Conservation (phyloP, 2,113 vertebrate genomes). For the Austrofundulus limnaeus region DNA sequence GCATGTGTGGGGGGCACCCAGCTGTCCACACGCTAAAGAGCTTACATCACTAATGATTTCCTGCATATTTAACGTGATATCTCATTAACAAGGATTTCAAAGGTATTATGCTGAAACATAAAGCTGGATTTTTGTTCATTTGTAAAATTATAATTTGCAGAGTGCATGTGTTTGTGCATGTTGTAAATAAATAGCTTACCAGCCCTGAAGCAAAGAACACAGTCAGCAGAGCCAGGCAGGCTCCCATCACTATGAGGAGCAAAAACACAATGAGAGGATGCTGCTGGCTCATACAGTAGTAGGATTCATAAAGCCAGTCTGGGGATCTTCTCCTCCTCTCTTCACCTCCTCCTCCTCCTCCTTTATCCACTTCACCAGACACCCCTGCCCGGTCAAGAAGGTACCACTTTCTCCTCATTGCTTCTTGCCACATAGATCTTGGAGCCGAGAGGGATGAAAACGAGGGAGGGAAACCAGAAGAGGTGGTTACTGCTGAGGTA, state of each 20-base stretch:
- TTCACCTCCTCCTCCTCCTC: slow-evolving; percentile 71
- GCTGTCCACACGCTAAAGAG: neutral
- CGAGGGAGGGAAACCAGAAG: slow-evolving; percentile 38
- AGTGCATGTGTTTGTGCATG: slow-evolving; percentile 3
- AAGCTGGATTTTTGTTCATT: neutral
- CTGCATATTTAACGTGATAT: neutral
- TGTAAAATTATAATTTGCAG: neutral
- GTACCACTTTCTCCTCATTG: slow-evolving; percentile 85
- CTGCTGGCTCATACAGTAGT: slow-evolving; percentile 99
- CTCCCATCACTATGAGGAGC: slow-evolving; percentile 96
- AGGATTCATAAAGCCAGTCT: slow-evolving; percentile 98
- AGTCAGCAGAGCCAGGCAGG: slow-evolving; percentile 92
- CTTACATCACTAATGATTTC: neutral
- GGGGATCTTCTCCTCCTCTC: slow-evolving; percentile 80
- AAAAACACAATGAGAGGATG: slow-evolving; percentile 96
- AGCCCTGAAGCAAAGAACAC: slow-evolving; percentile 96
- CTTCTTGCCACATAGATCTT: slow-evolving; percentile 85
- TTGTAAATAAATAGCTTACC: slow-evolving; percentile 82
- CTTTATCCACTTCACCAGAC: slow-evolving; percentile 55
- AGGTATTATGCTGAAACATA: neutral
- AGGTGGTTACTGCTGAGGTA: slow-evolving; percentile 49
- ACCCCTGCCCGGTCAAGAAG: slow-evolving; percentile 65
- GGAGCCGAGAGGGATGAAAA: slow-evolving; percentile 56
- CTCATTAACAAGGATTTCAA: neutral
- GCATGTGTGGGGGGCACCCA: neutral